These are phyloP conservation scores for Tiliacea aurago DNA, from an alignment of 2,888 invertebrate species.

Conservation along the genomic window DNA sequence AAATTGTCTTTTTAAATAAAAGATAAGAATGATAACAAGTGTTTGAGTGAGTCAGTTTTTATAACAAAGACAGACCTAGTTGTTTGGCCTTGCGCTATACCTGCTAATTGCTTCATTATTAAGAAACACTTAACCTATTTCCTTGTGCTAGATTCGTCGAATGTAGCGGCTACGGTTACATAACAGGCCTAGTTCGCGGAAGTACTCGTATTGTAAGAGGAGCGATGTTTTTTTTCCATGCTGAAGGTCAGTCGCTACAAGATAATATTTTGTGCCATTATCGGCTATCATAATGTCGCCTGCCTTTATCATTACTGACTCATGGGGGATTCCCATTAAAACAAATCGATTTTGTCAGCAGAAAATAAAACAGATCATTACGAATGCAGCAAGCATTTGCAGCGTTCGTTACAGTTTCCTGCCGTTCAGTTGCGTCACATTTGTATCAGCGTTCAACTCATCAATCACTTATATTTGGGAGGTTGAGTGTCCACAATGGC, in stretches of 20 bases:
- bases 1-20: slow-evolving; percentile 70
- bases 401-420: slow-evolving; percentile 33
- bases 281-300: slow-evolving; percentile 34
- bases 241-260: slow-evolving; percentile 42
- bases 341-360: slow-evolving; percentile 18
- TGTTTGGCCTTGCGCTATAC: slow-evolving; percentile 79
- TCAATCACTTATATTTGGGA: slow-evolving; percentile 72
- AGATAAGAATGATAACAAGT: slow-evolving; percentile 65
- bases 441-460: slow-evolving; percentile 60
- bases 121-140: slow-evolving; percentile 89
- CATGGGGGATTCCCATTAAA: slow-evolving; percentile 57
- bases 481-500: slow-evolving; percentile 64
- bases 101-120: slow-evolving; percentile 87
- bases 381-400: slow-evolving; percentile 21
- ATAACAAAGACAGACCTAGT: slow-evolving; percentile 76
- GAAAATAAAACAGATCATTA: slow-evolving; percentile 31
- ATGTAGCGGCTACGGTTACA: slow-evolving; percentile 74
- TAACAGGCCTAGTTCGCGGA: slow-evolving; percentile 76
- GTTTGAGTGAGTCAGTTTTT: slow-evolving; percentile 63
- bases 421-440: slow-evolving; percentile 67
- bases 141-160: slow-evolving; percentile 80
- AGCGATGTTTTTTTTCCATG: slow-evolving; percentile 35
- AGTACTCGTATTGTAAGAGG: slow-evolving; percentile 58
- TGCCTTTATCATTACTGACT: slow-evolving; percentile 53
- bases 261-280: slow-evolving; percentile 54